These are phyloP conservation scores for Pygathrix nemaeus DNA, from an alignment of 2,113 vertebrate species.

Conservation along the genomic window DNA sequence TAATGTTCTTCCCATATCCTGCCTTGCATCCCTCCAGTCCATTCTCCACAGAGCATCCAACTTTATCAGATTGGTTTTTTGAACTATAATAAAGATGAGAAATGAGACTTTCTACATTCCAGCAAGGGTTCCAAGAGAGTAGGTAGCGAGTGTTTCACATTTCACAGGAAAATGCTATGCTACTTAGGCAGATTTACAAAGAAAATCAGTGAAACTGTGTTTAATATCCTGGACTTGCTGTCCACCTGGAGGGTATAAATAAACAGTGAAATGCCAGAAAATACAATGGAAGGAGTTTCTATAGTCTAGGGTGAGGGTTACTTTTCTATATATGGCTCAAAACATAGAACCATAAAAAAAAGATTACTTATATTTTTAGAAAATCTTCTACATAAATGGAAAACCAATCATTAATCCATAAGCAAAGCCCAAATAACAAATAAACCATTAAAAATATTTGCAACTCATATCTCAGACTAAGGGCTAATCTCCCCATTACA, in stretches of 20 bases:
- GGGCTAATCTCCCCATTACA: background rate
- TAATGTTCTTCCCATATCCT: background rate
- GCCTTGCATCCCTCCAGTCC: background rate
- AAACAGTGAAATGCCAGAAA: background rate
- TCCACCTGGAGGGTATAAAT: background rate
- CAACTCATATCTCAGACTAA: background rate
- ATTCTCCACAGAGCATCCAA: background rate
- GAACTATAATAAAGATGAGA: background rate
- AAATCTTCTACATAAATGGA: background rate
- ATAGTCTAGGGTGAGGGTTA: background rate
- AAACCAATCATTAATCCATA: background rate
- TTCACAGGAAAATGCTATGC: background rate
- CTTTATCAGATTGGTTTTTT: background rate
- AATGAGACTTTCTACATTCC: background rate
- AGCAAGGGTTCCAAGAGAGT: background rate
- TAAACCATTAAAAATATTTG: background rate
- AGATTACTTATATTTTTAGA: background rate
- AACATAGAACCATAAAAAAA: background rate
- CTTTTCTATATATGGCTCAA: background rate
- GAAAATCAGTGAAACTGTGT: background rate
- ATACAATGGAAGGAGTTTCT: background rate
- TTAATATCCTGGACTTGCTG: background rate
- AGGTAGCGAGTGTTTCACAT: background rate
- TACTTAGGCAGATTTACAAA: background rate
- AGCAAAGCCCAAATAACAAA: background rate